Conservation (phyloP, 2,797 vertebrate genomes). For the Cirrhinus mrigala region DNA sequence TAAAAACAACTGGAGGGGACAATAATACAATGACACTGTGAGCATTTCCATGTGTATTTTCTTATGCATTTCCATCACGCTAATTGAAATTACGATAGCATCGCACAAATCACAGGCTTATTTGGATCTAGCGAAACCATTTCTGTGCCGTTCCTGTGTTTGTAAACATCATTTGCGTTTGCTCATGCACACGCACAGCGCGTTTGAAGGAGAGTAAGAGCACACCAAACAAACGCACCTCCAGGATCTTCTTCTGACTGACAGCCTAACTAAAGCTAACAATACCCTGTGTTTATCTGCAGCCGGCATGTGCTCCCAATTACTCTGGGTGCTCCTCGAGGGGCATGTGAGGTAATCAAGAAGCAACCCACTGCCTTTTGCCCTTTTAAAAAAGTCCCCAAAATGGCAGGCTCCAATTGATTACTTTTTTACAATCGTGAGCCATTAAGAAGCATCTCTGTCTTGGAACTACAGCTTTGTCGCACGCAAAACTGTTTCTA, state of each 20-base stretch:
- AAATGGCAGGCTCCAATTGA: slow-evolving; percentile 65
- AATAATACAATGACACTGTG: neutral
- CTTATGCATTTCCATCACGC: slow-evolving; percentile 11
- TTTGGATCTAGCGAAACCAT: neutral
- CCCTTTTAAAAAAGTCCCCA: slow-evolving; percentile 65
- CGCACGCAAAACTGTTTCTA: slow-evolving; percentile 73
- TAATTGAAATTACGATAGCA: slow-evolving; percentile 23
- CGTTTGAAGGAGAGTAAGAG: neutral
- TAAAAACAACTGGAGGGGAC: neutral
- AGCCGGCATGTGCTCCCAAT: slow-evolving; percentile 74
- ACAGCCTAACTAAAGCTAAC: slow-evolving; percentile 73
- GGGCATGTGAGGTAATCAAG: slow-evolving; percentile 76
- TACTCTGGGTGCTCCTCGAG: slow-evolving; percentile 67
- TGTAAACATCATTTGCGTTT: slow-evolving; percentile 42
- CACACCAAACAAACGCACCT: slow-evolving; percentile 33
- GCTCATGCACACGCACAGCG: slow-evolving; percentile 21
- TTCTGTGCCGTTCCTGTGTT: slow-evolving; percentile 50
- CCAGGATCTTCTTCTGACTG: slow-evolving; percentile 62
- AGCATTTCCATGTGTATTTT: slow-evolving; percentile 1
- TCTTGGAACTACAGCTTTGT: slow-evolving; percentile 63
- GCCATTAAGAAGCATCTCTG: slow-evolving; percentile 72
- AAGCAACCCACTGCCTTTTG: slow-evolving; percentile 69
- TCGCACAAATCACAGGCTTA: slow-evolving; percentile 26
- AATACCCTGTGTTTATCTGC: slow-evolving; percentile 75
- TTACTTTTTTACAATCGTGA: slow-evolving; percentile 71